Conservation (phyloP, 30 jellyfish, hydroid and myxozoan species). For the Aurelia sp. region DNA sequence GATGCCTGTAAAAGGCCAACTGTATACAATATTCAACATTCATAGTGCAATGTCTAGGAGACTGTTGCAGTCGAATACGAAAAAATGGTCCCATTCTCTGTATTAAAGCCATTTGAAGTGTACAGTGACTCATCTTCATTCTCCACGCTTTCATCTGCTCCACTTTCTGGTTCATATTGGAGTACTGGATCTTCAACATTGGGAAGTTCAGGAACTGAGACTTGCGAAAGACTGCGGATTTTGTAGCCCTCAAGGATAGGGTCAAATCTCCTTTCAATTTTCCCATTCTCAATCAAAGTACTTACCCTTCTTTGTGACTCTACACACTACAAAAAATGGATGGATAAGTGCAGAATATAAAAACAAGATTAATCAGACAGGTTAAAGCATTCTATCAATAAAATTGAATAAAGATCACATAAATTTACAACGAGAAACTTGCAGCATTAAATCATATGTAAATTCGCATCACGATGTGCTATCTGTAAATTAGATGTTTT, state of each 20-base stretch:
- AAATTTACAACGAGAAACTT: no score
- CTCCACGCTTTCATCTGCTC: background rate
- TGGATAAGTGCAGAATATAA: no score
- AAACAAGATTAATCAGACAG: no score
- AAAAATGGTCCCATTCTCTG: constrained; percentile 4
- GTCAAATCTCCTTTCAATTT: constrained; percentile 33
- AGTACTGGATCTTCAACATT: constrained; percentile 28
- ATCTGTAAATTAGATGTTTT: no score
- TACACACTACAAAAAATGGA: no score
- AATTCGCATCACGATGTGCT: no score
- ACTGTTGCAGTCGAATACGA: constrained; percentile 25
- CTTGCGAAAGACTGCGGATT: constrained; percentile 34
- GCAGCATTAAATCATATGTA: no score
- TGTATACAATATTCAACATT: no score
- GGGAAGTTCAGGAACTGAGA: constrained; percentile 48
- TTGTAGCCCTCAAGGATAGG: constrained; percentile 74
- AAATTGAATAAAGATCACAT: no score
- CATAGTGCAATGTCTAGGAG: no score
- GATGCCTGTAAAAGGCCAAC: no score
- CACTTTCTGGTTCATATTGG: constrained; percentile 41
- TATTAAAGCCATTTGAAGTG: background rate
- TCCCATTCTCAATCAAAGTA: background rate
- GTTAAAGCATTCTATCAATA: no score
- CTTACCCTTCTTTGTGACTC: background rate
- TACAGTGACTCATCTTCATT: background rate